A percentile compares a stretch with the other conserved stretches of the same genome.
phyloP scores from a whole-genome alignment of 2,888 invertebrate genomes.

The Polydrusus pterygomalis region DNA sequence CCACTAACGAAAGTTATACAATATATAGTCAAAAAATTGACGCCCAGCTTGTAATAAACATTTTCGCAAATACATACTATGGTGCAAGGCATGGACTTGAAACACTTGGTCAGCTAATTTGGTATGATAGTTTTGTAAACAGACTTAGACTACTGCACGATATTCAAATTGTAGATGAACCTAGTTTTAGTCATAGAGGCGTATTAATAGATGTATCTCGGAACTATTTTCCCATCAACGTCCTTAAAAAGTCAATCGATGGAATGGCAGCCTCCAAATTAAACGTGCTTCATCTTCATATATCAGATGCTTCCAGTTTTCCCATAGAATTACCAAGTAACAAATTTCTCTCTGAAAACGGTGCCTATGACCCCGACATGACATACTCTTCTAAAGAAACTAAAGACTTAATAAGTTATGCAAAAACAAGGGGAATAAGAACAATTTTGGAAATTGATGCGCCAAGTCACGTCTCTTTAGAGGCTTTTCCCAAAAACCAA shows the following conservation, averaged over 20 bases:
- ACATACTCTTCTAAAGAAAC: slow-evolving; percentile 81
- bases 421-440: slow-evolving; percentile 85
- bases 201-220: slow-evolving; percentile 91
- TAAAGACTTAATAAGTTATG: slow-evolving; percentile 82
- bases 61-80: slow-evolving; percentile 80
- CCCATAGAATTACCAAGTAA: slow-evolving; percentile 85
- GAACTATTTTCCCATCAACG: slow-evolving; percentile 85
- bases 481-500: slow-evolving; percentile 86
- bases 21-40: slow-evolving; percentile 64
- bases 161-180: slow-evolving; percentile 82
- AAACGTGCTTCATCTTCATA: slow-evolving; percentile 93
- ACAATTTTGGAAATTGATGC: slow-evolving; percentile 92
- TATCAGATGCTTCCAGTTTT: slow-evolving; percentile 92
- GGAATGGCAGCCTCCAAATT: slow-evolving; percentile 91
- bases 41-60: slow-evolving; percentile 74
- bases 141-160: slow-evolving; percentile 78
- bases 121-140: slow-evolving; percentile 80
- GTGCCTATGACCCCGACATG: slow-evolving; percentile 85
- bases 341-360: slow-evolving; percentile 84
- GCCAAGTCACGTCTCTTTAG: slow-evolving; percentile 85
- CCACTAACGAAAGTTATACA: slow-evolving; percentile 82
- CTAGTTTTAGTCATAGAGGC: slow-evolving; percentile 86
- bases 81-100: slow-evolving; percentile 85
- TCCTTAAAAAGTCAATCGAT: slow-evolving; percentile 83
- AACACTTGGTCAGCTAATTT: slow-evolving; percentile 83